Base-by-base conservation (phyloP, 2,797 vertebrate species). In the Danio jaintianensis region DNA sequence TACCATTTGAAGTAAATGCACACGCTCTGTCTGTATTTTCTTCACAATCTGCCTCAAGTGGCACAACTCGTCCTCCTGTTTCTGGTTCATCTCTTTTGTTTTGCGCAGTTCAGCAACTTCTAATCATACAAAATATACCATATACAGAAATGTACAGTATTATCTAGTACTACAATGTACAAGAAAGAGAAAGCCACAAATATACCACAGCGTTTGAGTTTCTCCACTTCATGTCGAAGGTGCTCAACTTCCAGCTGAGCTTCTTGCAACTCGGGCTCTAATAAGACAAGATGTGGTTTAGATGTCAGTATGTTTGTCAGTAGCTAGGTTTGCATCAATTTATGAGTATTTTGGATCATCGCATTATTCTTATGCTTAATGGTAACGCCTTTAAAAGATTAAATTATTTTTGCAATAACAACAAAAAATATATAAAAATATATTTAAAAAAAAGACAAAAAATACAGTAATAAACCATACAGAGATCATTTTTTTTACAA, bases 21-120 rank as follows among this genome's bases (percentile, higher is more conserved):
- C 91, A 63, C 89, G 95, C 86, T 96, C 94, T 9, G 89, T 87
- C 77, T 96, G 93, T 0, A 96, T 90, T 0, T 77, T 85, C 77
- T 91, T 92, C 11, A 96, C 91, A 3, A 91, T 88, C 0, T 80
- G 90, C 85, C 92, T 90, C 88, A 96, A 85, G 0, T 91, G 92
- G 85, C 93, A 87, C 68, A 96, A 93, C 83, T 96, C 95, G 76
- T 92, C 87, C 83, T 96, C 93, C 89, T 96, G 82, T 2, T 85
- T 89, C 82, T 89, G 90, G 18, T 90, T 95, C 43, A 89, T 88
- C 83, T 95, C 94, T 91, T 94, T 96, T 85, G 91, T 90, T 84
- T 92, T 91, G 79, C 80, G 89, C 3, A 95, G 85, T 78, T 93
- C 89, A 45, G 83, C 86, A 78, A 90, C 83, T 84, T 92, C 91